phyloP scores from a whole-genome alignment of 2,888 invertebrate genomes.

The Platycnemis pennipes region DNA sequence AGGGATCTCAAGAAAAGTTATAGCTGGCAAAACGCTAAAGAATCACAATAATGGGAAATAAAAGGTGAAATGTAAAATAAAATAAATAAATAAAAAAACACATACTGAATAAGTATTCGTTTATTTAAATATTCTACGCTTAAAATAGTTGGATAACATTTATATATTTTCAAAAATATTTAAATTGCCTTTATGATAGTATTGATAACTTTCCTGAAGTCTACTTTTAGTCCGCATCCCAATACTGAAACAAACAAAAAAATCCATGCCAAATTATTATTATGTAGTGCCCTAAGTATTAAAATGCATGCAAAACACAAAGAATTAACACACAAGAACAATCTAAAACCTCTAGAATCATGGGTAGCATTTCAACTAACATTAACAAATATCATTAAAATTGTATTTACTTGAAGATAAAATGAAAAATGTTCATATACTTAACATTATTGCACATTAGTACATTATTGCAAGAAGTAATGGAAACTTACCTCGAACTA shows the following conservation, averaged over 20 bases:
- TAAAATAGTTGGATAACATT: neutral
- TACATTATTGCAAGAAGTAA: too few relatives aligned
- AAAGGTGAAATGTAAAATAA: neutral
- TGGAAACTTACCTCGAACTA: too few relatives aligned
- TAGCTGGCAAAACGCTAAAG: neutral
- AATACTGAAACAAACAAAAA: slow-evolving; percentile 21
- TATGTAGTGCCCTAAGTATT: neutral
- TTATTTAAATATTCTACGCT: neutral
- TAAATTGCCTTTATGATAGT: neutral
- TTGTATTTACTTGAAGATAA: neutral
- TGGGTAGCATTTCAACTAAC: neutral
- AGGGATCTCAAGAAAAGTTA: neutral
- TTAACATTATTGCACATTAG: too few relatives aligned
- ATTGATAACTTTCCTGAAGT: neutral
- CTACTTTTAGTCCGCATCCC: neutral
- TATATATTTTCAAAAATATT: neutral
- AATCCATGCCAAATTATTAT: neutral
- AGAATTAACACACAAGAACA: neutral
- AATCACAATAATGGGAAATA: neutral
- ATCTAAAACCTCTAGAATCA: neutral
- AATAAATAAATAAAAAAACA: neutral
- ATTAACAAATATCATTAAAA: neutral
- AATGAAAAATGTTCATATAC: neutral
- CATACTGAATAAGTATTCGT: neutral
- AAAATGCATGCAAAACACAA: neutral